Evolutionary conservation across 2,888 invertebrate genomes (phyloP), one percentile per base, ranked within the genome.

Genomic region (Diloba caeruleocephala): DNA sequence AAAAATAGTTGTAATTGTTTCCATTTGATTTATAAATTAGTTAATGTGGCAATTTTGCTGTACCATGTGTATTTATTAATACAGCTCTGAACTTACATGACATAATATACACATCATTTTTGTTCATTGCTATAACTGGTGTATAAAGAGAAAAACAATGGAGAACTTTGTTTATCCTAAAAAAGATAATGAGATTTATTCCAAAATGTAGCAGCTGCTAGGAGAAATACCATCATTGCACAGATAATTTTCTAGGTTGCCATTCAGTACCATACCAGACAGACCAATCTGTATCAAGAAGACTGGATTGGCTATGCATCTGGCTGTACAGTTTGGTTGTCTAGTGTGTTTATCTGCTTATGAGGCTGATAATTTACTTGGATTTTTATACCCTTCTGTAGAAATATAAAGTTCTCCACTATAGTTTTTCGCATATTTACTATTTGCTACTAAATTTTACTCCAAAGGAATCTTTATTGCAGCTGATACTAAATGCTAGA

Each of bases 51-150:
- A 38, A 13, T 31, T 42, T 41, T 15, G 12, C 17, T 29, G 14
- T 15, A 44, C 17, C 34, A 34, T 34, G 32, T 26, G 15, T 29
- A 26, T 26, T 8, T 13, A 6, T 8, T 29, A n/a, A 9, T 41
- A 25, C 9, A 17, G 25, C 14, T 59, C 39, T 31, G 34, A 58
- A 58, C 14, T 23, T 17, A 31, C 25, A 54, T 54, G 14, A 50
- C 14, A 10, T 9, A 6, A 26, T 12, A 34, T 34, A 46, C 15
- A 39, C 12, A 48, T 43, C 42, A 34, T 26, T 39, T 39, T 50
- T 39, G 31, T 28, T 50, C 29, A 41, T 28, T 29, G 28, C 17
- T 25, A 26, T 19, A 6, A 6, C 1, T 28, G 8, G 5, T 10
- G 4, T 13, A 21, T 15, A 32, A 29, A 23, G n/a, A 37, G 8